These are phyloP conservation scores for Xenopus laevis DNA, from an alignment of 2,113 vertebrate genomes.

Conservation along the genomic window DNA sequence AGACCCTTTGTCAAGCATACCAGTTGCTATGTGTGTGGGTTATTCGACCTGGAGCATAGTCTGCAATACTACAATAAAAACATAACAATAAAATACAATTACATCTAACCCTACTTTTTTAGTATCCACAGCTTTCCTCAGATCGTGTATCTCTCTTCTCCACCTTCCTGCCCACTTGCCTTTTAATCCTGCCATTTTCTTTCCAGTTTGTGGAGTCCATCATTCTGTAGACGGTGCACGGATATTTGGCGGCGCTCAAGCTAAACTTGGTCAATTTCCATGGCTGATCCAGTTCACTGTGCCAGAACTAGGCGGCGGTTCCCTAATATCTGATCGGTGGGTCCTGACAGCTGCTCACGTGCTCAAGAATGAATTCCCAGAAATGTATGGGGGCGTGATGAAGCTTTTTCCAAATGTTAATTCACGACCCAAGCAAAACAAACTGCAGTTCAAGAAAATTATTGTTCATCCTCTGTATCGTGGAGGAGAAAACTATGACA, in stretches of 20 bases:
- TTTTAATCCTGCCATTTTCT: no score
- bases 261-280: conserved; percentile 61
- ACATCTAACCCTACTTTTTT: no score
- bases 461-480: conserved; percentile 57
- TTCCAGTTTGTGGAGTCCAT: conserved; percentile 66
- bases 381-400: conserved; percentile 58
- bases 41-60: no score
- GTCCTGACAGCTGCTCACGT: conserved; percentile 72
- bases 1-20: no score
- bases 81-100: no score
- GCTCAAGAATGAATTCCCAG: conserved; percentile 46
- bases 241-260: conserved; percentile 60
- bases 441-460: conserved; percentile 40
- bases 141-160: no score
- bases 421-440: no score
- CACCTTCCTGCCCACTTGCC: no score
- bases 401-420: not conserved
- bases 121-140: no score
- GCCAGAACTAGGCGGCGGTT: conserved; percentile 54
- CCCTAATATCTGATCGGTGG: conserved; percentile 70
- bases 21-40: no score
- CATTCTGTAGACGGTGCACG: conserved; percentile 27
- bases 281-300: conserved; percentile 64
- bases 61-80: no score
- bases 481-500: conserved; percentile 61